Evolutionary conservation across 2,797 vertebrate genomes (phyloP), one percentile per base, ranked within the genome.

Genomic region (Champsocephalus gunnari): DNA sequence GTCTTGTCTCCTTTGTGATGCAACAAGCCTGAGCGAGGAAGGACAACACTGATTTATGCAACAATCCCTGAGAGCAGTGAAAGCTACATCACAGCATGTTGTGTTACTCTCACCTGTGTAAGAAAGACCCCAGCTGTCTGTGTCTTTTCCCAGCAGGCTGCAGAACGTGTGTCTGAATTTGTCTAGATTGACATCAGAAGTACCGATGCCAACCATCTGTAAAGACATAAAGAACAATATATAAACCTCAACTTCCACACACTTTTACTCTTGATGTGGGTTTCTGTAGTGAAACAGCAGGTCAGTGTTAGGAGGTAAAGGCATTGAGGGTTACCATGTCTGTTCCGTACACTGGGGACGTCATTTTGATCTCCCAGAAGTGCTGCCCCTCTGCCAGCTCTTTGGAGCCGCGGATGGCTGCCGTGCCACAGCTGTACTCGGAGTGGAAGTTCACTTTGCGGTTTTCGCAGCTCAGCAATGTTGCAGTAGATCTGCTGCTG

Each of bases 301-400:
- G 12, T 47, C 10, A 58, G 2, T 14, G 10, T 50, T 24, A 24
- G 14, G 1, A 54, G 24, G 12, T 63, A 41, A 28, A 12, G 14
- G 3, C 13, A 43, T 17, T 12, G 41, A 72, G 11, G 14, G 94
- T 17, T 92, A 98, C 98, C 98, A 99, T 99, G 84, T 99, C 98
- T 2, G 98, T 99, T 82, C 97, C 98, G 0, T 99, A 99, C 51
- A 99, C 97, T 0, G 97, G 98, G 0, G 98, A 99, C 0, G 98
- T 99, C 98, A 99, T 99, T 93, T 99, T 99, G 87, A 99, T 98
- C 92, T 99, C 98, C 98, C 98, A 99, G 92, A 99, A 99, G 91
- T 99, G 98, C 83, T 99, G 98, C 19, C 98, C 97, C 0, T 99
- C 97, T 0, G 91, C 93, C 77, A 99, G 95, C 86, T 98, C 97